Evolutionary conservation across 2,797 vertebrate genomes (phyloP).

Genomic region (Mionectes olivaceus): DNA sequence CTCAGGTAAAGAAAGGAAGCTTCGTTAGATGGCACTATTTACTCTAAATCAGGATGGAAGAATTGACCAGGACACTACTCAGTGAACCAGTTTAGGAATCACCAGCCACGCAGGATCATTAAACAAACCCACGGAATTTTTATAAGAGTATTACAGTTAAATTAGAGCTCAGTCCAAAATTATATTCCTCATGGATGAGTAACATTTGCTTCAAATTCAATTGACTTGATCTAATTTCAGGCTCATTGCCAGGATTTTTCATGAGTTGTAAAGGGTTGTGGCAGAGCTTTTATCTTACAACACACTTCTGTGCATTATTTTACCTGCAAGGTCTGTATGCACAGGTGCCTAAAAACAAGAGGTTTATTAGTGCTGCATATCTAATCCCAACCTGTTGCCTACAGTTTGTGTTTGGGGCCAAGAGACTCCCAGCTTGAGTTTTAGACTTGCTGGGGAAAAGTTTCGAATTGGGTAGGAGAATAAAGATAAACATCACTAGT

Average conservation of each 20-base stretch:
- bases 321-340: neutral
- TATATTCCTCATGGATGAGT: neutral
- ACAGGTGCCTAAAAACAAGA: neutral
- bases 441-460: neutral
- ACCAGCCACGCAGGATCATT: neutral
- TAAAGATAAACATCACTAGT: neutral
- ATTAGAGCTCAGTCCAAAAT: neutral
- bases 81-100: neutral
- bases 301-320: neutral
- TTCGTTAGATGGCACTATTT: conserved; percentile 13
- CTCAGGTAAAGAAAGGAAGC: neutral
- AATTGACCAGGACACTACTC: neutral
- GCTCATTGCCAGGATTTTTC: neutral
- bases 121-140: neutral
- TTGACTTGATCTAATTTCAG: neutral
- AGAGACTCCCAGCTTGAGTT: neutral
- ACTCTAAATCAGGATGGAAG: neutral
- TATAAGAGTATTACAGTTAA: neutral
- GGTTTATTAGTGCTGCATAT: neutral
- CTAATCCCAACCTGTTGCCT: neutral
- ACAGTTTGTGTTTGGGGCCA: neutral
- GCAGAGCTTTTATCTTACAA: neutral
- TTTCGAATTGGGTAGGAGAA: neutral
- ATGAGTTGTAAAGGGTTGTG: neutral
- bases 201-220: neutral